Base-by-base conservation (phyloP, 2,113 vertebrate species). In the Polypterus senegalus region DNA sequence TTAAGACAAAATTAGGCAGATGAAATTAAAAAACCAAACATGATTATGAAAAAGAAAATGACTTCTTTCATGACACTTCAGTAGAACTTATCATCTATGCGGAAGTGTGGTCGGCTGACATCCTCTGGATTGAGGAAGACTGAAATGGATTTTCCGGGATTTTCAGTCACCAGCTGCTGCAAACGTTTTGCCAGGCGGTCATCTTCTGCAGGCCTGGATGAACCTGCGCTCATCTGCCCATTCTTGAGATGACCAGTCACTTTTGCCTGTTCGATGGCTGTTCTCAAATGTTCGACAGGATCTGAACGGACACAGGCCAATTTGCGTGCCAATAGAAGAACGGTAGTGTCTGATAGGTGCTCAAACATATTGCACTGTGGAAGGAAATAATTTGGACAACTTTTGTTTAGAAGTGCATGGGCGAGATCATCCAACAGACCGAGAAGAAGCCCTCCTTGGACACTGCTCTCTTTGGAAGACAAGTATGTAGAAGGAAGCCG, bases 321-420 rank as follows among this genome's bases (percentile, higher is more conserved):
- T 4, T 85, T 83, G 10, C 76, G 65, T 3, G 86, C 86, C 1
- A 90, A 74, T 0, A 88, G 80, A 49, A 82, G 73, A 0, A 81
- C 76, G 7, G 86, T 76, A 47, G 74, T 4, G 47, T 87, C 86
- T 0, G 82, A 77, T 5, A 83, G 75, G 59, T 81, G 73, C 73
- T 86, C 86, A 62, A 89, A 56, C 80, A 91, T 89, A 78, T 89
- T 87, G 73, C 79, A 87, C 68, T 83, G 83, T 1, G 80, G 85
- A 56, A 91, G 79, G 73, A 92, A 92, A 77, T 91, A 91, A 70
- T 89, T 89, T 4, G 88, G 89, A 59, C 88, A 86, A 57, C 74
- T 81, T 72, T 88, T 87, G 8, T 86, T 79, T 57, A 90, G 77
- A 65, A 89, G 84, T 74, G 83, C 88, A 54, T 90, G 88, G 10